These are phyloP conservation scores for Aethina tumida DNA, from an alignment of 1,140 invertebrate genomes.

Conservation along the genomic window DNA sequence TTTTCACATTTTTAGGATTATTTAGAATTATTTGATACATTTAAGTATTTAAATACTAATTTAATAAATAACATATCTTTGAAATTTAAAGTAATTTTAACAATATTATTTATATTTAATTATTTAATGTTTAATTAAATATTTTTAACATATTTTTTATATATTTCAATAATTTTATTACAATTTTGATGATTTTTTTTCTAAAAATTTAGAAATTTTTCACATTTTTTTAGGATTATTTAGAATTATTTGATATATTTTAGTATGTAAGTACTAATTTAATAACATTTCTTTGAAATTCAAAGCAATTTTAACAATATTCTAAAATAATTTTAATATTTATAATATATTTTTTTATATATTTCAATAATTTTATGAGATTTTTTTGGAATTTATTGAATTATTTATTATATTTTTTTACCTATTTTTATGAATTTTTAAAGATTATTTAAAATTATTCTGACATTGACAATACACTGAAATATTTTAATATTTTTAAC, in stretches of 20 bases:
- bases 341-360: too few relatives aligned
- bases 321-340: too few relatives aligned
- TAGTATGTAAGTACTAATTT: background rate
- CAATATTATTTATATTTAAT: background rate
- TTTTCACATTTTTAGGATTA: constrained; percentile 8
- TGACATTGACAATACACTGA: too few relatives aligned
- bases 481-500: too few relatives aligned
- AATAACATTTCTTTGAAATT: background rate
- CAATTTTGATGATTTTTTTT: background rate
- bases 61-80: background rate
- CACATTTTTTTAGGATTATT: too few relatives aligned
- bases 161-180: background rate
- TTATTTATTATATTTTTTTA: too few relatives aligned
- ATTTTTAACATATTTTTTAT: background rate
- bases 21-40: background rate
- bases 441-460: too few relatives aligned
- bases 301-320: too few relatives aligned
- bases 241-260: constrained; percentile 1
- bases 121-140: background rate
- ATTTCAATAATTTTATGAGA: too few relatives aligned
- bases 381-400: too few relatives aligned
- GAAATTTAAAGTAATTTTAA: too few relatives aligned
- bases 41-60: constrained; percentile 1
- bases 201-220: constrained; percentile 1
- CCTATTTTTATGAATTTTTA: too few relatives aligned